Evolutionary conservation across 2,113 vertebrate species (phyloP).

Genomic region (Erythrocebus patas): DNA sequence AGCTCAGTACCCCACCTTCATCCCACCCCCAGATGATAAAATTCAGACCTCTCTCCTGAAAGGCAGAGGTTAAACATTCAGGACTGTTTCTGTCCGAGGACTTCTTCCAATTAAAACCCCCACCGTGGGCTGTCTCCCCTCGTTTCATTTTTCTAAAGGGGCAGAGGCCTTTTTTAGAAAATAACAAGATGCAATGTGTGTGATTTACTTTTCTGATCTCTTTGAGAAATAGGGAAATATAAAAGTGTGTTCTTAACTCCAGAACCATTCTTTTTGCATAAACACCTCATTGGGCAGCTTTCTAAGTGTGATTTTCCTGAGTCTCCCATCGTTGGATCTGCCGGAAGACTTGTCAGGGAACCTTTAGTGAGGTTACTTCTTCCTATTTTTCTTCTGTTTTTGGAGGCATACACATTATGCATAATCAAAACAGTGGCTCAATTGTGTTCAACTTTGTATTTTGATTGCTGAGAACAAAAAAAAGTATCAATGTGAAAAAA

Average conservation of each 20-base stretch:
- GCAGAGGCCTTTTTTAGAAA: constrained; percentile 71
- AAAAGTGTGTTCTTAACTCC: constrained; percentile 80
- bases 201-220: constrained; percentile 79
- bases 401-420: constrained; percentile 75
- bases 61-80: constrained; percentile 25
- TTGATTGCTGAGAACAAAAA: constrained; percentile 54
- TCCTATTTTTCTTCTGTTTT: constrained; percentile 78
- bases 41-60: constrained; percentile 35
- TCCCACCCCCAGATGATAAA: neutral
- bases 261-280: constrained; percentile 83
- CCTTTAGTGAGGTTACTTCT: constrained; percentile 72
- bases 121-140: constrained; percentile 67
- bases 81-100: constrained; percentile 51
- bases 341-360: constrained; percentile 69
- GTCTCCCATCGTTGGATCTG: constrained; percentile 64
- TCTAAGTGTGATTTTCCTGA: constrained; percentile 77
- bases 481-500: neutral
- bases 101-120: constrained; percentile 49
- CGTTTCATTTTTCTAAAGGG: constrained; percentile 63
- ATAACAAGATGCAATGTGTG: constrained; percentile 75
- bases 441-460: constrained; percentile 74
- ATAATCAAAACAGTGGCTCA: constrained; percentile 76
- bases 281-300: constrained; percentile 82
- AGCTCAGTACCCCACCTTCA: neutral
- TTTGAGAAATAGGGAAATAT: constrained; percentile 78